These are phyloP conservation scores for Drosophila nannoptera DNA, from an alignment of 1,140 invertebrate genomes.

Conservation along the genomic window DNA sequence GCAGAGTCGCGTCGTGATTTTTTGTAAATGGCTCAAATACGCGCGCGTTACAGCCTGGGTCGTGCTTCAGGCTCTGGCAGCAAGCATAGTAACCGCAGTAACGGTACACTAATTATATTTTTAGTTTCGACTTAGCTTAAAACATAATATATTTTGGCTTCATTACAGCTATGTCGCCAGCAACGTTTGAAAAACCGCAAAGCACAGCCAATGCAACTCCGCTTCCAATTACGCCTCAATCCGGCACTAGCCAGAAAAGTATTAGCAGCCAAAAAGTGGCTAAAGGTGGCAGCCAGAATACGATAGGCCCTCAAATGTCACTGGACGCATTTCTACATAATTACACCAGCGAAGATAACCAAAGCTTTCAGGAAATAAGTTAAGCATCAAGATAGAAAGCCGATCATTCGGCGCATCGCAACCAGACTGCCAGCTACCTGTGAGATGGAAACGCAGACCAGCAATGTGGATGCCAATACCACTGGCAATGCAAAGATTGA, in stretches of 20 bases:
- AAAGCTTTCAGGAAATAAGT: slow-evolving; percentile 96
- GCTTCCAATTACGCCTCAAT: slow-evolving; percentile 40
- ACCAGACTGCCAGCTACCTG: slow-evolving; percentile 82
- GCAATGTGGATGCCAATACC: slow-evolving; percentile 26
- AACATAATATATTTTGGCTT: neutral
- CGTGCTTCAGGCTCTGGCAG: slow-evolving; percentile 13
- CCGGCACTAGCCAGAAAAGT: slow-evolving; percentile 6
- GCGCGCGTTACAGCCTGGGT: slow-evolving; percentile 88
- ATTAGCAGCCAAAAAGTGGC: slow-evolving; percentile 13
- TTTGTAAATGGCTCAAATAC: slow-evolving; percentile 90
- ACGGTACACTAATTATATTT: slow-evolving; percentile 23
- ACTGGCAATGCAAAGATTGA: slow-evolving; percentile 37
- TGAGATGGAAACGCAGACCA: slow-evolving; percentile 81
- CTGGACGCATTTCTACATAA: slow-evolving; percentile 91
- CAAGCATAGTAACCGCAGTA: slow-evolving; percentile 36
- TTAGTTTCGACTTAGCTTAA: neutral
- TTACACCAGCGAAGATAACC: slow-evolving; percentile 99
- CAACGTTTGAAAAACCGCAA: slow-evolving; percentile 92
- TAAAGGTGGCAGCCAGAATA: slow-evolving; percentile 20
- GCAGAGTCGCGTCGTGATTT: slow-evolving; percentile 94
- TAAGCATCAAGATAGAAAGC: slow-evolving; percentile 84
- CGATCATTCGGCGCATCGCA: slow-evolving; percentile 89
- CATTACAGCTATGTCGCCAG: slow-evolving; percentile 81
- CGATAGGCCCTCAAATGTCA: slow-evolving; percentile 49
- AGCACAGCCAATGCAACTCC: slow-evolving; percentile 54